Percentiles rank a stretch among this genome's conserved stretches.
phyloP scores from a whole-genome alignment of 2,888 invertebrate genomes.

The Portevinia maculata region DNA sequence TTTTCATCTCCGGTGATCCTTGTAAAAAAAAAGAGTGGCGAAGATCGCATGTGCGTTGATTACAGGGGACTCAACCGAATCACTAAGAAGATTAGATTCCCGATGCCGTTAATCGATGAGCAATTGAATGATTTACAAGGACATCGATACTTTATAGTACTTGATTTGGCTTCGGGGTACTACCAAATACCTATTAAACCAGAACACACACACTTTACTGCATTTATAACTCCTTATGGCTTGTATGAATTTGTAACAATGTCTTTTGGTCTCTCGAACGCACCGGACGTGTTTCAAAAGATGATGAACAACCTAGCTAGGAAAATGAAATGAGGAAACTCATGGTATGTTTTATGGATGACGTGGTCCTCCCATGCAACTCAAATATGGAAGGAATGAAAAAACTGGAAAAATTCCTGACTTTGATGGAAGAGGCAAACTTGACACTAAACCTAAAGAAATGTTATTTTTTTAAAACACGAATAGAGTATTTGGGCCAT shows the following conservation, averaged over 20 bases:
- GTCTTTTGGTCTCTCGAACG: conserved; percentile 20
- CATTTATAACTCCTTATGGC: conserved; percentile 27
- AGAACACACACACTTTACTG: conserved; percentile 10
- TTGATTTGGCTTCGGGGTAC: conserved; percentile 26
- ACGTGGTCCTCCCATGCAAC: conserved; percentile 17
- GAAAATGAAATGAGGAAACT: conserved; percentile 14
- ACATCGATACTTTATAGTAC: background rate
- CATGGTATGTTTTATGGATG: conserved; percentile 23
- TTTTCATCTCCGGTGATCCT: conserved; percentile 18
- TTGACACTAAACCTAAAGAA: conserved; percentile 23
- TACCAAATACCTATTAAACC: conserved; percentile 24
- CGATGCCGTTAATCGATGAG: conserved; percentile 16
- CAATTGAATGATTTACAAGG: conserved; percentile 1
- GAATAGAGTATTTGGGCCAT: conserved; percentile 24
- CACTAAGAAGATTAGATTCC: conserved; percentile 12
- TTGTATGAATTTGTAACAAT: conserved; percentile 23
- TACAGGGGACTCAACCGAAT: conserved; percentile 8
- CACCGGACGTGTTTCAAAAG: conserved; percentile 20
- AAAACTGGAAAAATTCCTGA: conserved; percentile 17
- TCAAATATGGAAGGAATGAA: background rate
- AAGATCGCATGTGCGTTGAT: conserved; percentile 25
- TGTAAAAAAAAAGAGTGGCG: conserved; percentile 28
- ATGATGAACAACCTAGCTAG: conserved; percentile 1
- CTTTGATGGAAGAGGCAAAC: background rate
- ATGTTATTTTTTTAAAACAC: conserved; percentile 23